These are phyloP conservation scores for Cosmia trapezina DNA, from an alignment of 2,888 invertebrate species.

Conservation along the genomic window DNA sequence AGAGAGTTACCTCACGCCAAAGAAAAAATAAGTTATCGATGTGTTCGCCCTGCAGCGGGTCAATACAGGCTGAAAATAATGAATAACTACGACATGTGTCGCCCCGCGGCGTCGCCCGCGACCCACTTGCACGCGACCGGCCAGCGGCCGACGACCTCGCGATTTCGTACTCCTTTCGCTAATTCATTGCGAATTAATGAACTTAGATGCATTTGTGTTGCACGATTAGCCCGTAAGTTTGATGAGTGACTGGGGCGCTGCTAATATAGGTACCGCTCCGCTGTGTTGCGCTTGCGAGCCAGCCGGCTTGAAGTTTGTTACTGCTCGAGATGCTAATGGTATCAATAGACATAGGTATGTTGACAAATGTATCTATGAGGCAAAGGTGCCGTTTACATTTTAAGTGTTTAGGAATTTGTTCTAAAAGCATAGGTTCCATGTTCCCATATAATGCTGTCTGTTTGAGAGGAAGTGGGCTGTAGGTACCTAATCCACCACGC, in stretches of 20 bases:
- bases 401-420: conserved; percentile 5
- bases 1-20: not conserved
- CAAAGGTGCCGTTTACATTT: conserved; percentile 3
- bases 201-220: conserved; percentile 46
- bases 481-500: too few species aligned
- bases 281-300: not conserved
- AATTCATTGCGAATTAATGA: conserved; percentile 56
- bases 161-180: conserved; percentile 60
- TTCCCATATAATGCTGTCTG: too few species aligned
- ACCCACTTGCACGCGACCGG: conserved; percentile 54
- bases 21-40: conserved; percentile 21
- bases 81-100: conserved; percentile 19
- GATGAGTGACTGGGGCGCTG: conserved; percentile 18
- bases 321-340: conserved; percentile 2
- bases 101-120: conserved; percentile 33
- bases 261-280: not conserved
- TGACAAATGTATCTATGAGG: not conserved
- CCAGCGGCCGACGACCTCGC: conserved; percentile 56
- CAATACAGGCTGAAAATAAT: conserved; percentile 37
- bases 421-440: not conserved
- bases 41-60: not conserved
- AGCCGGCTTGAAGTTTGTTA: not conserved
- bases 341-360: conserved; percentile 12
- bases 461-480: too few species aligned
- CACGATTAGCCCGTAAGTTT: conserved; percentile 22